Percentiles rank a stretch among this genome's conserved stretches.
Conservation (phyloP, 2,797 vertebrate species). For the Iguana delicatissima region DNA sequence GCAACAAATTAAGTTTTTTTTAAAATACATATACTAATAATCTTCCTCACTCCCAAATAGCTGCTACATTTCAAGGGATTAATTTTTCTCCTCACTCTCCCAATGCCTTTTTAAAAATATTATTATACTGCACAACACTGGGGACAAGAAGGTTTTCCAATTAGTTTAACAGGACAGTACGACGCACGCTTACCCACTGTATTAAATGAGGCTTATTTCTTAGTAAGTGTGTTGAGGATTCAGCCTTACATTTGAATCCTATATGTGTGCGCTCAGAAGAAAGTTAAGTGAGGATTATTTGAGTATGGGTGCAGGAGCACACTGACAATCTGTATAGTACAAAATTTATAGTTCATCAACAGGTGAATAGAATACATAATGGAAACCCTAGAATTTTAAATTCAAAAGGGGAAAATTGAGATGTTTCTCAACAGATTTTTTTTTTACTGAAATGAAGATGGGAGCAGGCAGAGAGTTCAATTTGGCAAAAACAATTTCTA, state of each 20-base stretch:
- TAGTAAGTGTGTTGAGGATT: not conserved
- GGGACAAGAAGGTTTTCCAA: not conserved
- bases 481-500: not conserved
- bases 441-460: not conserved
- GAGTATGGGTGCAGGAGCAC: not conserved
- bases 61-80: not conserved
- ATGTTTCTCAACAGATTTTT: not conserved
- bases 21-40: not conserved
- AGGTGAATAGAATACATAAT: not conserved
- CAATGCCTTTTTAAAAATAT: not conserved
- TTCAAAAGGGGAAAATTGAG: not conserved
- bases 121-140: no score
- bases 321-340: not conserved
- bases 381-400: not conserved
- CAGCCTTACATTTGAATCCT: not conserved
- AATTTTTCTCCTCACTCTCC: not conserved
- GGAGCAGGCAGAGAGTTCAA: not conserved
- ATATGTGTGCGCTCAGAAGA: not conserved
- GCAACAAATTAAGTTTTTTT: not conserved
- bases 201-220: not conserved
- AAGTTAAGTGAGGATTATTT: not conserved
- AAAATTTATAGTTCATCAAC: not conserved
- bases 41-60: not conserved
- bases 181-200: not conserved
- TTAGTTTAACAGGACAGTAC: not conserved